These are phyloP conservation scores for Xanthorhoe spadicearia DNA, from an alignment of 2,888 invertebrate species.

Conservation along the genomic window DNA sequence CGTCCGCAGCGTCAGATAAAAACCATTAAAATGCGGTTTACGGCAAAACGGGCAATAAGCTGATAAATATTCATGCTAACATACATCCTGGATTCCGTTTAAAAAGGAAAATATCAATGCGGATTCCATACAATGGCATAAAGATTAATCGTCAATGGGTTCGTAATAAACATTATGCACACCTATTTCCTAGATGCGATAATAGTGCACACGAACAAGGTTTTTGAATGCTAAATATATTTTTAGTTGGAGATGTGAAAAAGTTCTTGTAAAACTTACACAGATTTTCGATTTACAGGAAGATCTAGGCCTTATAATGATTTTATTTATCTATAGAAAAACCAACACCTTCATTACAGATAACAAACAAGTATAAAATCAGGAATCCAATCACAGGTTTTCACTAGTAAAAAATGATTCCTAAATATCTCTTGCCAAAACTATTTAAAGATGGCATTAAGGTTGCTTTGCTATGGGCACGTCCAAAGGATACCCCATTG, in stretches of 20 bases:
- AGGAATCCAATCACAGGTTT: too few relatives aligned
- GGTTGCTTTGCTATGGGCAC: too few relatives aligned
- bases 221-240: not conserved
- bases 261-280: too few relatives aligned
- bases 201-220: not conserved
- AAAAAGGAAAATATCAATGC: constrained; percentile 81
- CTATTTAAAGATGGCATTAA: too few relatives aligned
- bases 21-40: constrained; percentile 79
- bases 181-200: constrained; percentile 29
- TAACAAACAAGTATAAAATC: too few relatives aligned
- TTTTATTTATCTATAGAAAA: too few relatives aligned
- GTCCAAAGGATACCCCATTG: too few relatives aligned
- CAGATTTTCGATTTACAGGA: too few relatives aligned
- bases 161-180: constrained; percentile 39
- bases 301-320: too few relatives aligned
- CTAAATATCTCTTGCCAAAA: too few relatives aligned
- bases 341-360: too few relatives aligned
- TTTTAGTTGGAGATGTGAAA: not conserved
- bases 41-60: constrained; percentile 68
- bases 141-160: constrained; percentile 42
- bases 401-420: too few relatives aligned
- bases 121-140: constrained; percentile 55
- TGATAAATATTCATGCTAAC: constrained; percentile 82
- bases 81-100: constrained; percentile 81
- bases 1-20: constrained; percentile 66